These are phyloP conservation scores for Pseudocheirus occidentalis DNA, from an alignment of 2,797 vertebrate genomes.

Conservation along the genomic window DNA sequence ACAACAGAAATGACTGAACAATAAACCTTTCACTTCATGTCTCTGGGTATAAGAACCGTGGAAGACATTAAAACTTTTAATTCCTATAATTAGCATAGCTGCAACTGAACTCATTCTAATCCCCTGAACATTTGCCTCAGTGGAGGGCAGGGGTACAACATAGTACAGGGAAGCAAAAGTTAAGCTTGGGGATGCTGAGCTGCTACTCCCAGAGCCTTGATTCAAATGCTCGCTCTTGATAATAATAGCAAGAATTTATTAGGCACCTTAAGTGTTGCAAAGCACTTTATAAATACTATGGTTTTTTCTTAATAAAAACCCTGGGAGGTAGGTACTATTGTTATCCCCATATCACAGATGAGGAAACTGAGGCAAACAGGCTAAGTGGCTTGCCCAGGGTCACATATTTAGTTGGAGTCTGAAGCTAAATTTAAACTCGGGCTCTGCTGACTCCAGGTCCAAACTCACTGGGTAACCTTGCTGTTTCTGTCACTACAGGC, in stretches of 20 bases:
- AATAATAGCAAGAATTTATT: no score
- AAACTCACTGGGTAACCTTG: neutral
- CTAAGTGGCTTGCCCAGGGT: no score
- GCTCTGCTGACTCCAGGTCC: no score
- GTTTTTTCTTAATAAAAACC: no score
- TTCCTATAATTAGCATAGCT: neutral
- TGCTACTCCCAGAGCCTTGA: neutral
- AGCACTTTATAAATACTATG: no score
- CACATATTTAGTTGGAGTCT: no score
- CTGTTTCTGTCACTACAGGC: neutral
- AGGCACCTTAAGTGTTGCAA: no score
- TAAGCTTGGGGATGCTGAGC: neutral
- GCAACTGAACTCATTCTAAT: neutral
- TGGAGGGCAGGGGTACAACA: neutral
- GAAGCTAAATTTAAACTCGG: neutral
- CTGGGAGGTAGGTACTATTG: no score
- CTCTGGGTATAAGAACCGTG: neutral
- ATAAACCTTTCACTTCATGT: neutral
- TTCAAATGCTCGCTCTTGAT: neutral
- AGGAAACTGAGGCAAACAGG: no score
- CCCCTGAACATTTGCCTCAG: neutral
- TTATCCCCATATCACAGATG: no score
- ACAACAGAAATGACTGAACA: no score
- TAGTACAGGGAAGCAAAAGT: neutral
- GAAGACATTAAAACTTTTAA: neutral